Percentiles rank a stretch among this genome's conserved stretches.
These are phyloP conservation scores for Eremobia ochroleuca DNA, from an alignment of 2,888 invertebrate genomes.

Conservation along the genomic window DNA sequence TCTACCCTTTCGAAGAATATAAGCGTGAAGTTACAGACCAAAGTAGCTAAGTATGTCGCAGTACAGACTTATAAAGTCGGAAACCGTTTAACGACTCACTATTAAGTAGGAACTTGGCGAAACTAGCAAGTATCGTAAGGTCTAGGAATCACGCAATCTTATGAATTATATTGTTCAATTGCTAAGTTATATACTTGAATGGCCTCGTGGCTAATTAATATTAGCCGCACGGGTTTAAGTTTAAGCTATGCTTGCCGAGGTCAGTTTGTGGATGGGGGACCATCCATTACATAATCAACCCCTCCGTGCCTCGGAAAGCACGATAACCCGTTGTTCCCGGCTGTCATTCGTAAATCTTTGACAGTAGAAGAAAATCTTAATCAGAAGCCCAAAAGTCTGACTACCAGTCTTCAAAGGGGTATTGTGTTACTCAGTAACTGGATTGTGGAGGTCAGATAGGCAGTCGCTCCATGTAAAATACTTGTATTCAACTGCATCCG, in stretches of 20 bases:
- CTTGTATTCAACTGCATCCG: not conserved
- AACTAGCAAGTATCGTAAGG: slow-evolving; percentile 7
- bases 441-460: not conserved
- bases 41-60: slow-evolving; percentile 6
- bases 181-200: not conserved
- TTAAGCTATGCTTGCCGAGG: not conserved
- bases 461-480: not conserved
- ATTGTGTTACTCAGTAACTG: not conserved
- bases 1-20: too few relatives aligned
- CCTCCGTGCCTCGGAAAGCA: not conserved
- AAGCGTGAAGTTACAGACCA: not conserved
- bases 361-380: not conserved
- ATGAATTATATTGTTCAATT: slow-evolving; percentile 16
- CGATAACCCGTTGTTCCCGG: not conserved
- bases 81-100: slow-evolving; percentile 27
- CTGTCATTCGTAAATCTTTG: not conserved
- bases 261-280: not conserved
- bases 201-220: not conserved
- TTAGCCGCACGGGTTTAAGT: not conserved
- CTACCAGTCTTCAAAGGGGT: not conserved
- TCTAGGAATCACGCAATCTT: slow-evolving; percentile 13
- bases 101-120: slow-evolving; percentile 15
- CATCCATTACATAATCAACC: not conserved
- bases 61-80: slow-evolving; percentile 1
- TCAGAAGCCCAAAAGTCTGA: not conserved